Evolutionary conservation across 2,888 invertebrate species (phyloP), one percentile per base, ranked within the genome.

Genomic region (Argynnis bischoffii): DNA sequence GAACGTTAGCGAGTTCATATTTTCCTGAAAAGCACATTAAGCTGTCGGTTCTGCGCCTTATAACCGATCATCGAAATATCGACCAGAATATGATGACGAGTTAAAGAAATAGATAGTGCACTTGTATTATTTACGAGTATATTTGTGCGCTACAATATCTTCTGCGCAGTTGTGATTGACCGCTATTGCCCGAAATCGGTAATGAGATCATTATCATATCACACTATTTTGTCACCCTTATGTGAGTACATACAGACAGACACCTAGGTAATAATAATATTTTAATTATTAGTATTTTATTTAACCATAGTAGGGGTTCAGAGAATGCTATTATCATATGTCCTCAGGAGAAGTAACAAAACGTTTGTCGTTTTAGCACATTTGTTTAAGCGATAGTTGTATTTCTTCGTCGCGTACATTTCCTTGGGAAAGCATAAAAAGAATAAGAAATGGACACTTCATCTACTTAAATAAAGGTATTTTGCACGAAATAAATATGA

Each of bases 291-390:
- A 46, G n/a, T 21, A 14, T 14, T 57, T n/a, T 57, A 8, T 63
- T 41, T 8, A 41, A 41, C 11, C 35, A 48, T 82, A 65, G 88
- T 88, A 87, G 74, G 79, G 79, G 79, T 70, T 54, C 82, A 84
- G 81, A 83, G 85, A 82, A 81, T 77, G 79, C 88, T 87, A 90
- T 92, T 92, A 90, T 86, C 92, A 91, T 90, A 90, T 86, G 88
- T 91, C 90, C 87, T 86, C 77, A 78, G 81, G 86, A 83, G 81
- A 72, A 83, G 81, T 84, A 85, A 86, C 89, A 85, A 85, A 88
- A 83, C 90, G 90, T 92, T 92, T 88, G 90, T 92, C 91, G 91
- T 92, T 91, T 91, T 91, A 90, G 87, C 91, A 87, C 91, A 92
- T 92, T 92, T 91, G 88, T 92, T 85, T 87, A 85, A 88, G 80